Evolutionary conservation across 2,113 vertebrate genomes (phyloP).

Genomic region (Podiceps cristatus): DNA sequence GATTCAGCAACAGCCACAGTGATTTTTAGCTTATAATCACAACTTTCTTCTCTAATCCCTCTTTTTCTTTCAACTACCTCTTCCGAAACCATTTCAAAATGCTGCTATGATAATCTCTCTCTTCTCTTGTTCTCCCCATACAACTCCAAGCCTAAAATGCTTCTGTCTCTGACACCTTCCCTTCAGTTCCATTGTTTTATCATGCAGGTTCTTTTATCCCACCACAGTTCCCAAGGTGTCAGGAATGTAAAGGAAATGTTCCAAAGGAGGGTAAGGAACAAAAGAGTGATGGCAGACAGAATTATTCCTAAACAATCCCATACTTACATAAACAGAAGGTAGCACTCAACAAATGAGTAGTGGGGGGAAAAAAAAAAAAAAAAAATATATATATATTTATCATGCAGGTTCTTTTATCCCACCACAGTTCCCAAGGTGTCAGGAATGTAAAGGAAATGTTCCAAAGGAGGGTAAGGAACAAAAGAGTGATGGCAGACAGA

Average conservation of each 20-base stretch:
- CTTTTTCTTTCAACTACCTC: background rate
- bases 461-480: background rate
- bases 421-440: background rate
- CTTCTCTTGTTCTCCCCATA: background rate
- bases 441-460: background rate
- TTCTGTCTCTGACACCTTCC: background rate
- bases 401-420: background rate
- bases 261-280: background rate
- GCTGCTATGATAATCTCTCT: background rate
- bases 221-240: background rate
- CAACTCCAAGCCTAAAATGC: background rate
- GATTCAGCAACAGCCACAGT: background rate
- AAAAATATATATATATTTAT: too few relatives aligned
- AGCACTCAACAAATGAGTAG: background rate
- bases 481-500: background rate
- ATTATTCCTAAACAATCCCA: slow-evolving; percentile 12
- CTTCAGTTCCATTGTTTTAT: background rate
- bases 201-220: background rate
- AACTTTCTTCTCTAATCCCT: background rate
- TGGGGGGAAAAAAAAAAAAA: background rate
- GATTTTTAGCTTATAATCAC: background rate
- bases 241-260: background rate
- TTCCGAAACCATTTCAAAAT: background rate
- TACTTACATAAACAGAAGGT: background rate
- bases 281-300: background rate